These are phyloP conservation scores for Bombus huntii DNA, from an alignment of 1,140 invertebrate species.

Conservation along the genomic window DNA sequence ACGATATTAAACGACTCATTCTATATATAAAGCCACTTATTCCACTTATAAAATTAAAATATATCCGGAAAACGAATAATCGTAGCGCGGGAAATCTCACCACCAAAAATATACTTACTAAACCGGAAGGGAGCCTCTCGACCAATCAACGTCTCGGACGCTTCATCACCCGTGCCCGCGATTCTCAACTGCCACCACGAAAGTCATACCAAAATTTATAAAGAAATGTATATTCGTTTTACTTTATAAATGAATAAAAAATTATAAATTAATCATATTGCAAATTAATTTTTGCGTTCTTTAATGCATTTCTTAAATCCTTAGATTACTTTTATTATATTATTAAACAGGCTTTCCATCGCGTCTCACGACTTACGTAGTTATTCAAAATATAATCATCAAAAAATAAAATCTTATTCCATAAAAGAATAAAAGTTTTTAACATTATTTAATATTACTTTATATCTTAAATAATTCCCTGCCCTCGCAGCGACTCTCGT, in stretches of 20 bases:
- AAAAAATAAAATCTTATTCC: background rate
- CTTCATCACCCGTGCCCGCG: background rate
- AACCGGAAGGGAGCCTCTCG: slow-evolving; percentile 19
- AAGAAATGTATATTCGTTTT: background rate
- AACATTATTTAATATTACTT: too few species aligned
- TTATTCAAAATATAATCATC: background rate
- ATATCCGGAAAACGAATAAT: background rate
- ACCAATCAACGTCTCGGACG: slow-evolving; percentile 21
- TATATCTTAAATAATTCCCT: background rate
- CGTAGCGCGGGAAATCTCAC: slow-evolving; percentile 14
- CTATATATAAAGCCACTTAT: background rate
- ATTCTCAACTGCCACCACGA: slow-evolving; percentile 17
- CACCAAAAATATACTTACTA: background rate
- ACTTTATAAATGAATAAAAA: background rate
- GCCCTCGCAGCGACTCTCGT: too few species aligned
- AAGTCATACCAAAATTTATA: background rate
- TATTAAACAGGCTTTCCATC: background rate
- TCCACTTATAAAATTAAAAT: background rate
- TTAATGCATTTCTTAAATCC: background rate
- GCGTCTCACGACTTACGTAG: background rate
- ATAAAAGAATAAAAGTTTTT: background rate
- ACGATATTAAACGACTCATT: background rate
- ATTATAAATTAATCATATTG: too few species aligned
- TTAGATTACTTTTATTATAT: background rate
- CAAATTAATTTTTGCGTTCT: background rate